phyloP scores from a whole-genome alignment of 2,888 invertebrate species.

The Seira sanloemensis region DNA sequence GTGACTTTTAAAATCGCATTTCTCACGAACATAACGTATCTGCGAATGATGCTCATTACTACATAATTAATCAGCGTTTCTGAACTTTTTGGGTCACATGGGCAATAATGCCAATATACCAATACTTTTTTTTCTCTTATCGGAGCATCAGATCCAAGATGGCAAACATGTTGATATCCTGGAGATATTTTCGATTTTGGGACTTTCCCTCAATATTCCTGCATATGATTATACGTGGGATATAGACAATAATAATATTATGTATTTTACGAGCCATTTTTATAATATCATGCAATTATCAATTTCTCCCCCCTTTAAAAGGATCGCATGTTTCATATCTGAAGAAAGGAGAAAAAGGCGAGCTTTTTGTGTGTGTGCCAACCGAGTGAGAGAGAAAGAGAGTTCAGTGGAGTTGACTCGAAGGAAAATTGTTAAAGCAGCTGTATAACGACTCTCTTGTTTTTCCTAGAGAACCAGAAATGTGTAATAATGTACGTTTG shows the following conservation, averaged over 20 bases:
- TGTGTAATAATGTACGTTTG: constrained; percentile 38
- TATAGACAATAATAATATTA: not conserved
- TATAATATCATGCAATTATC: constrained; percentile 4
- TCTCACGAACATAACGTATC: no score
- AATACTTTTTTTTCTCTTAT: not conserved
- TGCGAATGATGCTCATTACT: not conserved
- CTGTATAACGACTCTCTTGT: not conserved
- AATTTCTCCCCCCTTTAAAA: not conserved
- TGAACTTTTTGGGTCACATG: not conserved
- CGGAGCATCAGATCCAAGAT: not conserved
- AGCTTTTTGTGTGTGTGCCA: no score
- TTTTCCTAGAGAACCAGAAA: not conserved
- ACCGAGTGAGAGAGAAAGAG: not conserved
- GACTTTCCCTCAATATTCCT: not conserved
- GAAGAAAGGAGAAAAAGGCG: not conserved
- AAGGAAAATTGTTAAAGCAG: not conserved
- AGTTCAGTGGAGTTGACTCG: not conserved
- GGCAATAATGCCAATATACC: not conserved
- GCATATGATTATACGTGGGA: not conserved
- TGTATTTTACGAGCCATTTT: not conserved
- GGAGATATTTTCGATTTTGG: not conserved
- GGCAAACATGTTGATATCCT: not conserved
- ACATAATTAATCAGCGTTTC: not conserved
- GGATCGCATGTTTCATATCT: not conserved
- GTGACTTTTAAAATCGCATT: no score